Percentiles rank a stretch among this genome's conserved stretches.
Conservation (phyloP, 1,140 invertebrate genomes). For the Oryzaephilus surinamensis region DNA sequence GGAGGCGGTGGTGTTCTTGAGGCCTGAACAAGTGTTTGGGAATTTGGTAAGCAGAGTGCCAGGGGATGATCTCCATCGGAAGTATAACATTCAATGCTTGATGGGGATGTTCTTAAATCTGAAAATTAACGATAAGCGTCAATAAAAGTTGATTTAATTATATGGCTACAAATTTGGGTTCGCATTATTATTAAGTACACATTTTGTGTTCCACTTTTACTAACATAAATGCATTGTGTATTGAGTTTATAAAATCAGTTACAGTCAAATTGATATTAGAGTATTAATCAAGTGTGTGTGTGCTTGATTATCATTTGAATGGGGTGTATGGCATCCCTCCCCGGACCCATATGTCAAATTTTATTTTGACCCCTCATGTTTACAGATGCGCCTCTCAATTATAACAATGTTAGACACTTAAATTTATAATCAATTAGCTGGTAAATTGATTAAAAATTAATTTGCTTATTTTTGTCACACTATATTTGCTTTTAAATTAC, state of each 20-base stretch:
- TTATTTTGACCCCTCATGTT: constrained; percentile 15
- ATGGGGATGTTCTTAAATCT: constrained; percentile 33
- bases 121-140: constrained; percentile 9
- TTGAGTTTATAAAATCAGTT: constrained; percentile 31
- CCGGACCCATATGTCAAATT: constrained; percentile 31
- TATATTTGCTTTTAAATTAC: too few relatives aligned
- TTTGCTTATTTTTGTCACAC: too few relatives aligned
- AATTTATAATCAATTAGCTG: too few relatives aligned
- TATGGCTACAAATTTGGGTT: background rate
- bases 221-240: constrained; percentile 12
- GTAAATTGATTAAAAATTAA: too few relatives aligned
- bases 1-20: constrained; percentile 34
- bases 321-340: constrained; percentile 15
- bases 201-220: constrained; percentile 4
- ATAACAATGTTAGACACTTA: too few relatives aligned
- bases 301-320: constrained; percentile 30
- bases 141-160: background rate
- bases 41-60: constrained; percentile 28
- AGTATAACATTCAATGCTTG: constrained; percentile 32
- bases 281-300: constrained; percentile 35
- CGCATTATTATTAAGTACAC: too few relatives aligned
- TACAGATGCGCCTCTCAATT: constrained; percentile 19
- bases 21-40: constrained; percentile 34
- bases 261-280: constrained; percentile 33
- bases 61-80: constrained; percentile 30